Evolutionary conservation across 2,888 invertebrate genomes (phyloP).

Genomic region (Lucinisca nassula): DNA sequence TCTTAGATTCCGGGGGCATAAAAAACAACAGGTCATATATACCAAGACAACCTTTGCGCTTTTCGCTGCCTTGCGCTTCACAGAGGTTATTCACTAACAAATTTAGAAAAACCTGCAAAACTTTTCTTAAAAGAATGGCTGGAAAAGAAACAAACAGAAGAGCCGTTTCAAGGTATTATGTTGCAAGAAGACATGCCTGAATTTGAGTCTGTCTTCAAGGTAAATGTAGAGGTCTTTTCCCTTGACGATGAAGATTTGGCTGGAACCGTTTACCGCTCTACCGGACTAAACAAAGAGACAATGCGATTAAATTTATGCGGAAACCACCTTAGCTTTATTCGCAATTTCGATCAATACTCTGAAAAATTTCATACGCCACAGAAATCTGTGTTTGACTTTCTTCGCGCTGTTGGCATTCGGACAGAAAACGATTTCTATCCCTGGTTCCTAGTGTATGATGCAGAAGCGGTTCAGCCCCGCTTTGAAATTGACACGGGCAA

Average conservation of each 20-base stretch:
- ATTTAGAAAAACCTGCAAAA: neutral
- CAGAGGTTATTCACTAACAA: neutral
- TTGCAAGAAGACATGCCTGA: neutral
- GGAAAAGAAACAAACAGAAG: neutral
- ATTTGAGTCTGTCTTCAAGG: constrained; percentile 22
- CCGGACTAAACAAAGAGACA: neutral
- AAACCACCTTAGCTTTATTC: constrained; percentile 28
- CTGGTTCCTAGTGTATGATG: neutral
- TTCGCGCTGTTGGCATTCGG: neutral
- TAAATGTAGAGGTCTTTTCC: constrained; percentile 28
- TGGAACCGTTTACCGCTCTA: no score
- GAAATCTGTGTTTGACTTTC: neutral
- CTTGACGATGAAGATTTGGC: constrained; percentile 10
- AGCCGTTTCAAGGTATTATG: neutral
- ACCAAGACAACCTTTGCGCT: no score
- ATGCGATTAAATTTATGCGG: constrained; percentile 28
- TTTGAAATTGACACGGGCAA: neutral
- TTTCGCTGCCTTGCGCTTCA: neutral
- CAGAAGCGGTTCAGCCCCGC: neutral
- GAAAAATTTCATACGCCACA: neutral
- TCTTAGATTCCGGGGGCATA: no score
- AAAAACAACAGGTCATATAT: neutral
- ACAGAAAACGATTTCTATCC: neutral
- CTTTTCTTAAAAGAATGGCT: neutral
- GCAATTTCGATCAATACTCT: neutral